Base-by-base conservation (phyloP, 2,113 vertebrate species). In the Puffinus mauretanicus region DNA sequence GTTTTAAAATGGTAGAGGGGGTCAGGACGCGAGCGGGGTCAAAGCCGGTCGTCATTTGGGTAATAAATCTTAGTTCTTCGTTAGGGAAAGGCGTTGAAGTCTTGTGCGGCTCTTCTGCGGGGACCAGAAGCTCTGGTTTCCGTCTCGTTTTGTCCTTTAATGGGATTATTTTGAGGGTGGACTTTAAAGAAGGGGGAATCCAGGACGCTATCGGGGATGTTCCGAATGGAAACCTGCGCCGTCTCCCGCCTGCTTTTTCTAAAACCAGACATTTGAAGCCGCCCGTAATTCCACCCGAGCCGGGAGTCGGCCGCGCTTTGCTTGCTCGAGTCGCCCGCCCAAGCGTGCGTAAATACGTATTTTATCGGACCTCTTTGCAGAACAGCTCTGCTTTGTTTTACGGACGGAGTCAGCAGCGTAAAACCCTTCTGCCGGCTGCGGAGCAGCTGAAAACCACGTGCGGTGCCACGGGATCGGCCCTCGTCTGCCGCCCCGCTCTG, bases 21-120 rank as follows among this genome's bases (percentile, higher is more conserved):
- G 10, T 13, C 4, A 0, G 82, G 18, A 13, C 0, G 9, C 1
- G 38, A 64, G 60, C 9, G 2, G 49, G 18, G 34, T 36, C 49
- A 8, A 46, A 64, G 26, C 38, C 3, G 5, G 10, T 17, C 3
- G 3, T 14, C 5, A 1, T 26, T 34, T 26, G 27, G 7, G 14
- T 12, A 8, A 38, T 13, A 26, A 38, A 57, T 26, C 57, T 11
- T 2, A 6, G 29, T 40, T 34, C 11, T 61, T 34, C 6, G 3
- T 62, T 10, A 52, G 57, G 46, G 47, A 52, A 42, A 62, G 1
- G 9, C 2, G 1, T 15, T 4, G 16, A 44, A 25, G 16, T 16
- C 57, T 34, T 3, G 32, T 6, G 27, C 25, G 4, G 49, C 51
- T 13, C 8, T 20, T n/a, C 24, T 38, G 36, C 36, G 5, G 38